A percentile compares a stretch with the other conserved stretches of the same genome.
Conservation (phyloP, 2,797 vertebrate genomes). For the Ciconia nigra region DNA sequence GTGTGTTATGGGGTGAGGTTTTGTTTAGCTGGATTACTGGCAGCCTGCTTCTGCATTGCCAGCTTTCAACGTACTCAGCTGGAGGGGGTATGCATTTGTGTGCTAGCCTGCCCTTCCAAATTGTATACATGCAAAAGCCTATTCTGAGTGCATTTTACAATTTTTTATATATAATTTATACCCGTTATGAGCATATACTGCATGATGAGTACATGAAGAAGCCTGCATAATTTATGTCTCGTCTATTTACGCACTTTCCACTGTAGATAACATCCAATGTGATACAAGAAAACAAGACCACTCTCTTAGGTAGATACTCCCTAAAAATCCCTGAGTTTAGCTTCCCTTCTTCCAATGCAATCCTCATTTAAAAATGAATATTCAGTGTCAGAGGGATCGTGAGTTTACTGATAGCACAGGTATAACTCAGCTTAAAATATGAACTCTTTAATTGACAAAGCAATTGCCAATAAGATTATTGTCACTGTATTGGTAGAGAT, state of each 20-base stretch:
- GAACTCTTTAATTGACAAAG: background rate
- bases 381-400: background rate
- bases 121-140: background rate
- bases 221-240: background rate
- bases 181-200: background rate
- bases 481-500: background rate
- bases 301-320: background rate
- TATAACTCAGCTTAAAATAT: background rate
- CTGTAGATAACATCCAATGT: background rate
- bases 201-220: background rate
- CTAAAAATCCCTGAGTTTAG: background rate
- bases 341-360: background rate
- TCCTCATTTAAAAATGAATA: background rate
- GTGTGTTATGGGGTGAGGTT: background rate
- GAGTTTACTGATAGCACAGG: background rate
- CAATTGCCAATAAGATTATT: background rate
- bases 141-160: background rate
- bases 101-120: background rate
- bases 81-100: background rate
- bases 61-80: background rate
- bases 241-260: background rate
- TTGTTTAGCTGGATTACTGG: background rate
- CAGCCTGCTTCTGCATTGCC: background rate
- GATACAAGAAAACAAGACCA: background rate
- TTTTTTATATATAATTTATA: conserved; percentile 26